Evolutionary conservation across 2,113 vertebrate species (phyloP).

Genomic region (Cottus gobio): DNA sequence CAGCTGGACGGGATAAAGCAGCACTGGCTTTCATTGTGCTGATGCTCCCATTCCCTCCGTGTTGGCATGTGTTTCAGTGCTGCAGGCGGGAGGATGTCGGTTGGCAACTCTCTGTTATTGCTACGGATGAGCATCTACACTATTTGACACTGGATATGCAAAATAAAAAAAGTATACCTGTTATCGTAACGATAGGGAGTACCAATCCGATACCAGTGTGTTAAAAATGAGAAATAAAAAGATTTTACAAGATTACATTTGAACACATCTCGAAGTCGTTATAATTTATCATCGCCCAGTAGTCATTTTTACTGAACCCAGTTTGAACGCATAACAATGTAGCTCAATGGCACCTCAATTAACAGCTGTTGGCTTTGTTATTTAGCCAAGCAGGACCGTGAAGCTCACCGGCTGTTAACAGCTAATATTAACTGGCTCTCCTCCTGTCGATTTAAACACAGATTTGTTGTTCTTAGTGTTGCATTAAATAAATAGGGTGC

Average conservation of each 20-base stretch:
- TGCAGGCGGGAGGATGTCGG: constrained; percentile 5
- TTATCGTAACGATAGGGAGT: background rate
- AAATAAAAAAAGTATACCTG: background rate
- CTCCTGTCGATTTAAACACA: too few relatives aligned
- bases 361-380: too few relatives aligned
- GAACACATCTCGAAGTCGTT: too few relatives aligned
- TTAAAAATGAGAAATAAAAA: background rate
- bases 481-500: too few relatives aligned
- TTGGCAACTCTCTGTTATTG: background rate
- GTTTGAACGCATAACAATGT: too few relatives aligned
- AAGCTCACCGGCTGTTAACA: too few relatives aligned
- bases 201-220: background rate
- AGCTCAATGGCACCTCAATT: too few relatives aligned
- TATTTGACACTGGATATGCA: background rate
- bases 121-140: background rate
- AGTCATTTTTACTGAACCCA: too few relatives aligned
- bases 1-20: constrained; percentile 34
- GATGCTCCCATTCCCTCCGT: constrained; percentile 14
- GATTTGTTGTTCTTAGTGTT: too few relatives aligned
- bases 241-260: background rate
- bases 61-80: constrained; percentile 28
- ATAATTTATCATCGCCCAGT: too few relatives aligned
- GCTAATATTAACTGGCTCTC: too few relatives aligned
- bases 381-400: too few relatives aligned
- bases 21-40: constrained; percentile 28